A percentile compares a stretch with the other conserved stretches of the same genome.
phyloP scores from a whole-genome alignment of 2,113 vertebrate genomes.

The Takifugu bimaculatus region DNA sequence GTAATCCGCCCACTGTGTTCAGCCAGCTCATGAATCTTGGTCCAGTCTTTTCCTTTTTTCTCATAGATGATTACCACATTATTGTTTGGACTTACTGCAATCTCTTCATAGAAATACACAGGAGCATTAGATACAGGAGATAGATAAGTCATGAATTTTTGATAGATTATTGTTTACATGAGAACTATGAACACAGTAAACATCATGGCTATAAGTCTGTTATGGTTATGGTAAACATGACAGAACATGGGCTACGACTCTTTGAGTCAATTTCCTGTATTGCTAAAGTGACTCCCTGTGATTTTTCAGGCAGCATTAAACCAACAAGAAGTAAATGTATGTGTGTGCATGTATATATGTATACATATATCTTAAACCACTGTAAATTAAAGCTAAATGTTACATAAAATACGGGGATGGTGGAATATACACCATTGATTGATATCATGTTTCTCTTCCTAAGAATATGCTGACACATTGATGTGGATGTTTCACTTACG shows the following conservation, averaged over 20 bases:
- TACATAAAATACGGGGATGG: neutral
- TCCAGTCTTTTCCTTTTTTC: slow-evolving; percentile 75
- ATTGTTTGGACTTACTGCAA: slow-evolving; percentile 79
- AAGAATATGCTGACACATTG: too few relatives aligned
- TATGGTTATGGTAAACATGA: neutral
- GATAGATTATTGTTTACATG: too few relatives aligned
- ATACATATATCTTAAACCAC: too few relatives aligned
- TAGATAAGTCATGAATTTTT: neutral
- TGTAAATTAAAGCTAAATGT: neutral
- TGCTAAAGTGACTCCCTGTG: slow-evolving; percentile 47
- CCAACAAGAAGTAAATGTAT: slow-evolving; percentile 13
- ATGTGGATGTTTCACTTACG: slow-evolving; percentile 63
- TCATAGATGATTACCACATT: slow-evolving; percentile 73
- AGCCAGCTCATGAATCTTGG: slow-evolving; percentile 75
- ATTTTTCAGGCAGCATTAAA: slow-evolving; percentile 38
- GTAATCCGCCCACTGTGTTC: slow-evolving; percentile 81
- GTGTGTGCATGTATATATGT: neutral
- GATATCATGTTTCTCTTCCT: neutral
- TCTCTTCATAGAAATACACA: slow-evolving; percentile 58
- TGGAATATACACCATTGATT: neutral
- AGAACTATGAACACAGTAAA: too few relatives aligned
- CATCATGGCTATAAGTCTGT: neutral
- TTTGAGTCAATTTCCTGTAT: slow-evolving; percentile 47
- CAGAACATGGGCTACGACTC: slow-evolving; percentile 2
- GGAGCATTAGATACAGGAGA: neutral